Evolutionary conservation across 2,797 vertebrate genomes (phyloP).

Genomic region (Sebastes matsubarae): DNA sequence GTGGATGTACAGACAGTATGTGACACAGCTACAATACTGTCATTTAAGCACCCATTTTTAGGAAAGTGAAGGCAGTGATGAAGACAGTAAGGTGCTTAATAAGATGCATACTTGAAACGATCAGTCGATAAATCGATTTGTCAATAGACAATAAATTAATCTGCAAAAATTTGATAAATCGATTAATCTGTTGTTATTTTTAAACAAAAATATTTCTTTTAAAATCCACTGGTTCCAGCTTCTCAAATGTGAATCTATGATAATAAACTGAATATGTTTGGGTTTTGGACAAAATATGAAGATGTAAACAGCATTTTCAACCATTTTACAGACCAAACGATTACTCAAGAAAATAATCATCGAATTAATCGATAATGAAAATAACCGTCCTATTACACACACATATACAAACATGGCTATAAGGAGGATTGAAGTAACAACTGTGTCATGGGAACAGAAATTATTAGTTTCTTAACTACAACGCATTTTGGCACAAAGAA

Average conservation of each 20-base stretch:
- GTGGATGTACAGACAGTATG: not conserved
- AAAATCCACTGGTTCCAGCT: not conserved
- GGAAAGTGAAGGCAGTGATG: conserved; percentile 24
- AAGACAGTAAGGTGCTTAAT: not conserved
- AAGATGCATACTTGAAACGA: not conserved
- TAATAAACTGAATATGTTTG: not conserved
- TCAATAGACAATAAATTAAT: not conserved
- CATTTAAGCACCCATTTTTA: conserved; percentile 22
- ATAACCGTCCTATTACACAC: not conserved
- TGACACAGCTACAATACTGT: conserved; percentile 1
- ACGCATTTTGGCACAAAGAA: not conserved
- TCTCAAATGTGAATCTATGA: not conserved
- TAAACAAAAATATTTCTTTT: too few species aligned
- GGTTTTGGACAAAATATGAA: not conserved
- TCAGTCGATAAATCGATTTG: not conserved
- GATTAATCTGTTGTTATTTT: not conserved
- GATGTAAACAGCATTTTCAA: not conserved
- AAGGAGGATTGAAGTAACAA: not conserved
- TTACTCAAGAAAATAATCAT: not conserved
- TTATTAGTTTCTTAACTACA: not conserved
- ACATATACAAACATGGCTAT: not conserved
- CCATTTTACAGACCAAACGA: not conserved
- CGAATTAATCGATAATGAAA: not conserved
- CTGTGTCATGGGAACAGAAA: not conserved
- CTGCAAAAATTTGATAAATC: not conserved